A percentile compares a stretch with the other conserved stretches of the same genome.
Evolutionary conservation across 2,797 vertebrate species (phyloP).

Genomic region (Cossypha polioptera): DNA sequence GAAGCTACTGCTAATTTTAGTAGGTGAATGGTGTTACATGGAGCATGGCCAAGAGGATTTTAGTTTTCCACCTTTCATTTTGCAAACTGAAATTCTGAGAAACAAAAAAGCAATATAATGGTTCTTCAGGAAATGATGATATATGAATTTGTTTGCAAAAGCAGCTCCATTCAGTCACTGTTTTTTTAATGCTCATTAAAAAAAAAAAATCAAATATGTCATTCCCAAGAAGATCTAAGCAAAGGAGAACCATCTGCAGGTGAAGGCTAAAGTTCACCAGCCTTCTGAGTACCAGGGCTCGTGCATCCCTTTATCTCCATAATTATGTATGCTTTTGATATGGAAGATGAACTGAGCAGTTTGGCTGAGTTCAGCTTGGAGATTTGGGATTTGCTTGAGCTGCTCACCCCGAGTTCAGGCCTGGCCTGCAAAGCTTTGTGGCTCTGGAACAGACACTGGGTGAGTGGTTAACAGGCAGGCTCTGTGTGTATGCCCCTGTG

Average conservation of each 20-base stretch:
- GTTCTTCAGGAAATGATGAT: not conserved
- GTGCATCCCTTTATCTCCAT: not conserved
- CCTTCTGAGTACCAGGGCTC: not conserved
- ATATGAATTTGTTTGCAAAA: not conserved
- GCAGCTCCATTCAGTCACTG: not conserved
- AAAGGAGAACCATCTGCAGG: not conserved
- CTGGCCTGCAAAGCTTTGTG: not conserved
- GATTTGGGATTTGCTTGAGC: slow-evolving; percentile 28
- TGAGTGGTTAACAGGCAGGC: not conserved
- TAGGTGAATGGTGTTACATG: not conserved
- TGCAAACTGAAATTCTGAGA: not conserved
- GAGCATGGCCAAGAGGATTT: not conserved
- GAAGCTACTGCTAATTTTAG: not conserved
- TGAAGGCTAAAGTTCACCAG: not conserved
- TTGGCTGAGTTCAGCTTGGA: not conserved
- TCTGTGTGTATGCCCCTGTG: not conserved
- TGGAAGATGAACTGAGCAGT: not conserved
- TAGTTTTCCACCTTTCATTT: not conserved
- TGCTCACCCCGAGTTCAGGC: not conserved
- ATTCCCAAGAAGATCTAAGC: not conserved
- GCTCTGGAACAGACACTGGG: not conserved
- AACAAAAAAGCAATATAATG: not conserved
- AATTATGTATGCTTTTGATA: slow-evolving; percentile 9
- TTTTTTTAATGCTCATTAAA: not conserved
- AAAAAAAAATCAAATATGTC: not conserved